phyloP scores from a whole-genome alignment of 2,113 vertebrate species.

The Atrichornis clamosus region DNA sequence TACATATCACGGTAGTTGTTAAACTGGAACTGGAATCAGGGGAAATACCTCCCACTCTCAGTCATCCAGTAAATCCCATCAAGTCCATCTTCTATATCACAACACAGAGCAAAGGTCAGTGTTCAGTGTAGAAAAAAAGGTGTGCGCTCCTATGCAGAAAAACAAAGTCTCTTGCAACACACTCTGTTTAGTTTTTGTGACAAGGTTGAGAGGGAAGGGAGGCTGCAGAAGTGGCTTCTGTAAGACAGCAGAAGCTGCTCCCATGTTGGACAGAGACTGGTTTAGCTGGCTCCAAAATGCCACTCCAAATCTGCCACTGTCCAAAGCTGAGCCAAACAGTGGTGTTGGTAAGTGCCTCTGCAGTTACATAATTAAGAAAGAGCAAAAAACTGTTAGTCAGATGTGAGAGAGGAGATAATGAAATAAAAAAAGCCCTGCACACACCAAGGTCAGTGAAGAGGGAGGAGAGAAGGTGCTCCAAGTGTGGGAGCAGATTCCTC shows the following conservation, averaged over 20 bases:
- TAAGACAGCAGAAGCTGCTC: background rate
- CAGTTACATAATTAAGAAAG: background rate
- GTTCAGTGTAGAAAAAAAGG: background rate
- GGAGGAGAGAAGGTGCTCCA: background rate
- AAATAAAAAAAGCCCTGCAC: background rate
- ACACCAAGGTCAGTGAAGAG: background rate
- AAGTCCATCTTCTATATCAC: background rate
- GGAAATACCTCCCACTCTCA: background rate
- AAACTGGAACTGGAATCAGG: slow-evolving; percentile 9
- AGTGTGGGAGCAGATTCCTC: background rate
- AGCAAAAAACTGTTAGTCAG: background rate
- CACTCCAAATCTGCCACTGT: background rate
- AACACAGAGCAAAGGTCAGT: background rate
- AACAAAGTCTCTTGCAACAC: background rate
- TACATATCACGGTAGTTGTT: background rate
- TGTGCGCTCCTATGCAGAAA: background rate
- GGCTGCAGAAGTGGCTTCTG: background rate
- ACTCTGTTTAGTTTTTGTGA: background rate
- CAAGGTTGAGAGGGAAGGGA: background rate
- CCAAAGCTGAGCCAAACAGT: background rate
- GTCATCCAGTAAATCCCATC: background rate
- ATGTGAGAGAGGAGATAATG: background rate
- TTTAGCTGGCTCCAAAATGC: background rate
- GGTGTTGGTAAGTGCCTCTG: background rate
- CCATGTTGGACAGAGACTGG: background rate